Base-by-base conservation (phyloP, 2,797 vertebrate genomes). In the Ptychadena robeensis region DNA sequence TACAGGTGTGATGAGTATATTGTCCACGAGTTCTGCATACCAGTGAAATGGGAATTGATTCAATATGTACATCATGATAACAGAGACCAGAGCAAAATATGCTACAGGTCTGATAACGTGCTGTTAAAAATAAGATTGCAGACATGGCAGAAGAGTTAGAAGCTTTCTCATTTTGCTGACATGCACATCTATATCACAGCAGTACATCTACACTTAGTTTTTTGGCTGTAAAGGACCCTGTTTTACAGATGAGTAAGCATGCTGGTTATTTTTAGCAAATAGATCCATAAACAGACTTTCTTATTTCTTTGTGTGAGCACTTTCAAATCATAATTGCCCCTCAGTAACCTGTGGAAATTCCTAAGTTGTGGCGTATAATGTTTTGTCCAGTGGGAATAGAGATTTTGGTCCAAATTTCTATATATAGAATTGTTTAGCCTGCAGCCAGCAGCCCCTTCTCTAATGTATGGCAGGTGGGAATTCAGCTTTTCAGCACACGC, bases 391-490 rank as follows among this genome's bases (percentile, higher is more conserved):
- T 79, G 82, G 71, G 82, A 75, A 38, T 25, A 25, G 40, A 59
- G 71, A 74, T 70, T 80, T 75, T 80, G 77, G 30, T 69, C 35
- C 22, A 9, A 80, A 80, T 80, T 69, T 31, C 82, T 84, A 80
- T 84, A 75, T 84, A 84, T 84, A 84, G 77, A 14, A 75, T 80
- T 80, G 82, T 80, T 84, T 84, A 75, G 82, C 82, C 77, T 75
- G 82, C 63, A 75, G 82, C 65, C 40, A 74, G 70, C 82, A 84
- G 53, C 35, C 64, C 65, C 63, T 74, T 48, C 44, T 40, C 40
- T 84, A 80, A 84, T 80, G 71, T 74, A 75, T 84, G 71, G 77
- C 82, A 84, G 82, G 82, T 84, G 82, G 77, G 77, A 80, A 84
- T 84, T 80, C 70, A 48, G 48, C 30, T 71, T 70, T 75, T 65